Conservation (phyloP, 2,888 invertebrate species). For the Timema podura region DNA sequence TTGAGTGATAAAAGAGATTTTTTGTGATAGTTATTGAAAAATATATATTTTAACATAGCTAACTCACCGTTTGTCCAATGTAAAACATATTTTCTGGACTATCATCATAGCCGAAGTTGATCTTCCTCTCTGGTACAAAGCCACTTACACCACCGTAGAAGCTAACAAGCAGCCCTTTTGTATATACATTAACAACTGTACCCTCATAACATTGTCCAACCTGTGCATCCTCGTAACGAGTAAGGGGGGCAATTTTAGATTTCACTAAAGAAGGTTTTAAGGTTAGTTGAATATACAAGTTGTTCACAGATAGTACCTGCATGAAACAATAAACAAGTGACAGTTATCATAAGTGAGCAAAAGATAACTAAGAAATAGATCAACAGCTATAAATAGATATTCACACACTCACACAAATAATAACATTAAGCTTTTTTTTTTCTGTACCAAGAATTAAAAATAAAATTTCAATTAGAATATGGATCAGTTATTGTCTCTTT, state of each 20-base stretch:
- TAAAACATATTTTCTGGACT: constrained; percentile 18
- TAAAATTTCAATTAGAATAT: too few relatives aligned
- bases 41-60: background rate
- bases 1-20: too few relatives aligned
- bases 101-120: constrained; percentile 37
- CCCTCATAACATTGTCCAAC: constrained; percentile 54
- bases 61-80: constrained; percentile 57
- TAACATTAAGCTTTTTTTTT: too few relatives aligned
- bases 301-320: constrained; percentile 54
- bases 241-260: constrained; percentile 51
- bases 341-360: too few relatives aligned
- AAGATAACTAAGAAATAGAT: too few relatives aligned
- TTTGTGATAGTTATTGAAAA: background rate
- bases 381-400: too few relatives aligned
- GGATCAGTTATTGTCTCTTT: too few relatives aligned
- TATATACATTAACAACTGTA: constrained; percentile 50
- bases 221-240: constrained; percentile 49
- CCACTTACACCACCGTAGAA: constrained; percentile 59
- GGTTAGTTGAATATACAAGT: constrained; percentile 55
- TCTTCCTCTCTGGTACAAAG: constrained; percentile 45
- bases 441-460: too few relatives aligned
- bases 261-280: constrained; percentile 61
- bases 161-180: constrained; percentile 50
- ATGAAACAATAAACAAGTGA: constrained; percentile 25
- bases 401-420: too few relatives aligned